Evolutionary conservation across 1,140 invertebrate species (phyloP), one percentile per base, ranked within the genome.

Genomic region (Dreissena rostriformis): DNA sequence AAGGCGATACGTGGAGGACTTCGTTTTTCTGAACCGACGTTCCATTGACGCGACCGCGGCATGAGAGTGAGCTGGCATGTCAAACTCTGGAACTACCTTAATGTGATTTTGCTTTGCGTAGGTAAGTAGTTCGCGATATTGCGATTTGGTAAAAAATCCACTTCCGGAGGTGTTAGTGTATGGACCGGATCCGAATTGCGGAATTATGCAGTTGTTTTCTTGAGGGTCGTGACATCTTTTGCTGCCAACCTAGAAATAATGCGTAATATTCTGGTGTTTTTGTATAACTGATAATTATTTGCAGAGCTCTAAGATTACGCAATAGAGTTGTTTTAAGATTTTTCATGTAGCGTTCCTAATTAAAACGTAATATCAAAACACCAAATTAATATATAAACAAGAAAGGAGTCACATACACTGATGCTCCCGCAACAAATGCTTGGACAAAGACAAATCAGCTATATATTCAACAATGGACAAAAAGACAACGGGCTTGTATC

Each of bases 141-240:
- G 84, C 1, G 49, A 22, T 14, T 74, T 68, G 19, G 87, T 82
- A 76, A 87, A 91, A 66, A 74, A 89, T 15, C 86, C 91, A 52
- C 87, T 87, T 15, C 90, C 91, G 2, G 89, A 88, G 6, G 86
- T 83, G 11, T 86, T 49, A 51, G 76, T 82, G 28, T 52, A 63
- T 12, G 91, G 91, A 2, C 90, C 90, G 22, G 90, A 91, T 26
- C 91, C 91, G 28, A 91, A 87, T 73, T 91, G 86, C 14, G 92
- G 90, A 12, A 93, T 74, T 15, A 92, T 82, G 72, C 89, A 90
- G 10, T 28, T 85, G 49, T 85, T 86, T 71, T 90, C 91, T 11
- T 66, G 22, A 12, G 86, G 77, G 67, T 91, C 85, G 88, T 92
- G 91, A 78, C 91, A 89, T 68, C 91, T 57, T n/a, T 83, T 87